phyloP scores from a whole-genome alignment of 2,113 vertebrate genomes.

The Sinocyclocheilus maitianheensis region DNA sequence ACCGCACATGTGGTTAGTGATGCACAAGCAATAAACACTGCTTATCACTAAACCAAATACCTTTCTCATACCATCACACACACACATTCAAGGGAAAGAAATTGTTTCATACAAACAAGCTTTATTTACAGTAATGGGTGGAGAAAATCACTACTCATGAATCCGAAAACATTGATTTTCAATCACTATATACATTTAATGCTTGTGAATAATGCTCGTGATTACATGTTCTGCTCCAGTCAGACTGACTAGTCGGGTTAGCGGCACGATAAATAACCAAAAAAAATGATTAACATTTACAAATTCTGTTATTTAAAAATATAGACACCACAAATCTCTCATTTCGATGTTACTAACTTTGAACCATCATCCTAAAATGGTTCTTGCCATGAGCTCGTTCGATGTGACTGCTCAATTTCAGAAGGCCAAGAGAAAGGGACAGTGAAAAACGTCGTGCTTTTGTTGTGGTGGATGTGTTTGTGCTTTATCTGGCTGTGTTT shows the following conservation, averaged over 20 bases:
- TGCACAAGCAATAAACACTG: constrained; percentile 64
- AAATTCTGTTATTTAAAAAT: neutral
- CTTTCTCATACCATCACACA: constrained; percentile 50
- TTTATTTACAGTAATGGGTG: constrained; percentile 47
- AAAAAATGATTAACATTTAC: constrained; percentile 13
- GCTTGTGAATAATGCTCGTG: constrained; percentile 1
- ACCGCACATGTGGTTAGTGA: constrained; percentile 70
- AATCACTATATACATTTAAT: constrained; percentile 37
- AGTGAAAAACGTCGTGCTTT: neutral
- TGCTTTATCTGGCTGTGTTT: constrained; percentile 15
- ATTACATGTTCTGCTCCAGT: constrained; percentile 48
- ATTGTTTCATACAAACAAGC: constrained; percentile 38
- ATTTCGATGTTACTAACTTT: neutral
- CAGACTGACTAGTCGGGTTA: constrained; percentile 35
- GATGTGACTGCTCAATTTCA: neutral
- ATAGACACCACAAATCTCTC: constrained; percentile 22
- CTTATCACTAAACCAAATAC: constrained; percentile 60
- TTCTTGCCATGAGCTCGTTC: constrained; percentile 16
- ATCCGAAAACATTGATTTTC: constrained; percentile 31
- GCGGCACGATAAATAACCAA: constrained; percentile 45
- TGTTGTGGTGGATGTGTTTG: constrained; percentile 1
- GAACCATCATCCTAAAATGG: neutral
- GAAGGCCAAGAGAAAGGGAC: neutral
- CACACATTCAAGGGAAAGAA: constrained; percentile 1
- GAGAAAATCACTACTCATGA: constrained; percentile 22